Percentiles rank a stretch among this genome's conserved stretches.
Evolutionary conservation across 2,888 invertebrate genomes (phyloP).

Genomic region (Bedellia somnulentella): DNA sequence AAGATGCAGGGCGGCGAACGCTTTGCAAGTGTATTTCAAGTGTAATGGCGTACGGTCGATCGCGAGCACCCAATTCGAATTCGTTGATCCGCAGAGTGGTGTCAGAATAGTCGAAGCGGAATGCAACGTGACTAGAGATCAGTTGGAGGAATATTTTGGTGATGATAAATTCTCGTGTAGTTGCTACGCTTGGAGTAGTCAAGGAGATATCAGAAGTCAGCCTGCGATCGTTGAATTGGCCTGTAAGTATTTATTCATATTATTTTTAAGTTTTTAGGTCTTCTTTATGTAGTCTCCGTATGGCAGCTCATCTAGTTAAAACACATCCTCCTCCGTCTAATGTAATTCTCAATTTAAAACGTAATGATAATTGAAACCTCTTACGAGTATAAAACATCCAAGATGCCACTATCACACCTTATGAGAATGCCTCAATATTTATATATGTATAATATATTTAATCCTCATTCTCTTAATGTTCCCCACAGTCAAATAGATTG

Average conservation of each 20-base stretch:
- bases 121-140: constrained; percentile 84
- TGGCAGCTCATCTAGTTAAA: too few species aligned
- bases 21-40: constrained; percentile 84
- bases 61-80: constrained; percentile 73
- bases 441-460: too few species aligned
- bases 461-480: too few species aligned
- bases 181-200: constrained; percentile 90
- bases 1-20: constrained; percentile 88
- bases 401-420: too few species aligned
- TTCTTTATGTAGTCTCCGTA: too few species aligned
- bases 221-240: constrained; percentile 88
- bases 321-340: too few species aligned
- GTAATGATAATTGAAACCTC: too few species aligned
- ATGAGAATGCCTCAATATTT: too few species aligned
- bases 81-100: constrained; percentile 88
- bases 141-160: constrained; percentile 92
- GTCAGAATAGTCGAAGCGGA: constrained; percentile 85
- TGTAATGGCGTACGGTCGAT: constrained; percentile 81
- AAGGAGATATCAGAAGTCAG: constrained; percentile 85
- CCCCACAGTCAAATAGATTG: too few species aligned
- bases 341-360: too few species aligned
- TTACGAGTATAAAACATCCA: too few species aligned
- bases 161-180: constrained; percentile 90
- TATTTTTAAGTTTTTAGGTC: too few species aligned
- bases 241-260: constrained; percentile 73